Evolutionary conservation across 1,140 invertebrate genomes (phyloP).

Genomic region (Zaprionus lachaisei): DNA sequence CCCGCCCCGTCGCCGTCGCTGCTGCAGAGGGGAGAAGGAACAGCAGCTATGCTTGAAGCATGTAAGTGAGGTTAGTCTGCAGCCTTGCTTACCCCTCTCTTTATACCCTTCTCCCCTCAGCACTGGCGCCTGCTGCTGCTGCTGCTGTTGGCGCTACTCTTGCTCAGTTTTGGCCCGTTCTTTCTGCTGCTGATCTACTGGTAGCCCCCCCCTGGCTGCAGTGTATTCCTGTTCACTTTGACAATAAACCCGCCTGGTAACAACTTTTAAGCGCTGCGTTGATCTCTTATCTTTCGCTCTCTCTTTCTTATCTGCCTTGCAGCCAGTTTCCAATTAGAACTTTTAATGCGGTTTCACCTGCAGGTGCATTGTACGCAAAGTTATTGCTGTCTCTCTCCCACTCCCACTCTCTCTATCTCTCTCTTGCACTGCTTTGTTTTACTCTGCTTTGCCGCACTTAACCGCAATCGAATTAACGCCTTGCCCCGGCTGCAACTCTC

Average conservation of each 20-base stretch:
- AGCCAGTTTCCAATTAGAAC: constrained; percentile 41
- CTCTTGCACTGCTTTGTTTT: neutral
- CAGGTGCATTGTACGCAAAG: constrained; percentile 13
- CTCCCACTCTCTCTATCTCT: neutral
- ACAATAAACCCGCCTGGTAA: constrained; percentile 30
- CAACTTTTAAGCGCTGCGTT: neutral
- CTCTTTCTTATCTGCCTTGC: neutral
- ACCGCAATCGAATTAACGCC: constrained; percentile 49
- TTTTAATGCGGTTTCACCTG: constrained; percentile 14
- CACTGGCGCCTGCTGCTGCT: constrained; percentile 32
- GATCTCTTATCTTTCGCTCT: neutral
- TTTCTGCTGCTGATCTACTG: constrained; percentile 60
- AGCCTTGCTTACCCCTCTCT: neutral
- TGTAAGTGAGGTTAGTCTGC: neutral
- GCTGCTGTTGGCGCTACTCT: constrained; percentile 20
- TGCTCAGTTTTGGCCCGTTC: constrained; percentile 54
- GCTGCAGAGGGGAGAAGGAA: neutral
- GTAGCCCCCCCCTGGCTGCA: constrained; percentile 17
- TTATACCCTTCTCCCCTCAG: neutral
- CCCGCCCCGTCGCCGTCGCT: neutral
- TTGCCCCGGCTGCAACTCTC: constrained; percentile 13
- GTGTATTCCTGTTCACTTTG: neutral
- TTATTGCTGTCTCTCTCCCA: neutral
- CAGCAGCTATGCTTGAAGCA: neutral
- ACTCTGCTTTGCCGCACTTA: constrained; percentile 7